Base-by-base conservation (phyloP, 1,140 invertebrate species). In the Apis dorsata region DNA sequence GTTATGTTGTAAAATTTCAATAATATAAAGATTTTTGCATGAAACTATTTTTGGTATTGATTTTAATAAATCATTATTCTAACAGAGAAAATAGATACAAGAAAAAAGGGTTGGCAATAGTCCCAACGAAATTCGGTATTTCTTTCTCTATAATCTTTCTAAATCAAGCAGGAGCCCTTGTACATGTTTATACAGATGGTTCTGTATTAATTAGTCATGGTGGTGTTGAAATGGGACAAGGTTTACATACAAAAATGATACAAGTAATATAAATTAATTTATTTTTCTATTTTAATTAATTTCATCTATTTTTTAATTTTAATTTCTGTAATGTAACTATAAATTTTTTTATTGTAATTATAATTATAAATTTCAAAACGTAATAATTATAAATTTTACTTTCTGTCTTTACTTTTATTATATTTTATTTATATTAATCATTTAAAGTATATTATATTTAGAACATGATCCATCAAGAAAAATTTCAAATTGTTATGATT, bases 201-300 rank as follows among this genome's bases (percentile, higher is more conserved):
- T 98, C 98, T 0, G 97, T 99, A 10, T 94, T 99, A 5, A 89
- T 99, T n/a, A 96, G 96, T 51, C 98, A 99, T 92, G 98, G 97
- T 65, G 98, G 98, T 24, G 97, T 97, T 24, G 98, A 99, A 95
- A 99, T 99, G 97, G 99, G 99, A 0, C 98, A 99, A 94, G 99
- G 98, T 3, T 93, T 99, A 0, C 97, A 99, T 90, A 99, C 98
- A 1, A 99, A 99, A 94, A 98, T 99, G 96, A 97, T 98, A 81
- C 98, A 99, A 95, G 95, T 96, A 90, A 82, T 44, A 44, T 44
- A 44, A 44, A 44, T 44, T 44, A 44, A 44, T 44, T 44, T 86
- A 60, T 59, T 78, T 73, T 51, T 55, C 62, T 76, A n/a, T 55
- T 63, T 77, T 57, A 63, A 21, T 53, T 63, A 51, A 28, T 24